Percentiles rank a stretch among this genome's conserved stretches.
These are phyloP conservation scores for Periphyllus acericola DNA, from an alignment of 2,888 invertebrate genomes.

Conservation along the genomic window DNA sequence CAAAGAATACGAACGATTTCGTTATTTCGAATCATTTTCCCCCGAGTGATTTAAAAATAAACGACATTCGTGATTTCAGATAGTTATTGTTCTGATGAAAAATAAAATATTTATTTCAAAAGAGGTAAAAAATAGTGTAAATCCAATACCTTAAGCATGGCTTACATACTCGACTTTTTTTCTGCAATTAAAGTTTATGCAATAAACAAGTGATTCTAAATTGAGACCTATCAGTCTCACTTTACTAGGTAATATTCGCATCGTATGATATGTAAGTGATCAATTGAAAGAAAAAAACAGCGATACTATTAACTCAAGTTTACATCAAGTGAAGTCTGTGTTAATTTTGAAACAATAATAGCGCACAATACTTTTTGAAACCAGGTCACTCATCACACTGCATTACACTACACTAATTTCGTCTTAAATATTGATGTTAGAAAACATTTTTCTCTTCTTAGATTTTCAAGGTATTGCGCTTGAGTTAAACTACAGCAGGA, in stretches of 20 bases:
- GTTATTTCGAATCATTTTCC: slow-evolving; percentile 21
- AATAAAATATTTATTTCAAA: slow-evolving; percentile 9
- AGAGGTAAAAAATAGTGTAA: slow-evolving; percentile 1
- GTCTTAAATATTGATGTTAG: background rate
- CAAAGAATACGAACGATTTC: slow-evolving; percentile 24
- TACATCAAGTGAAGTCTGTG: background rate
- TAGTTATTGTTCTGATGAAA: slow-evolving; percentile 31
- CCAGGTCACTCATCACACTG: background rate
- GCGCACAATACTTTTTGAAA: background rate
- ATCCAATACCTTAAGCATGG: slow-evolving; percentile 12
- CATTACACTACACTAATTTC: slow-evolving; percentile 9
- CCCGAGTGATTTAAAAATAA: slow-evolving; percentile 30
- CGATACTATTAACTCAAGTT: background rate
- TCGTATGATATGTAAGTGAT: background rate
- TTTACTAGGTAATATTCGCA: slow-evolving; percentile 4
- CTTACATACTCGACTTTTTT: slow-evolving; percentile 32
- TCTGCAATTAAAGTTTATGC: slow-evolving; percentile 24
- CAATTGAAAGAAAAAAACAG: background rate
- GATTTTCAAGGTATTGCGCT: no score
- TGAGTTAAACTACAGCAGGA: no score
- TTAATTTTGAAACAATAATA: background rate
- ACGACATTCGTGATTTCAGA: slow-evolving; percentile 31
- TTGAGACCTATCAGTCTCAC: background rate
- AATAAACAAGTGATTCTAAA: slow-evolving; percentile 4
- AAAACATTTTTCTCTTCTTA: background rate